Percentiles rank a stretch among this genome's conserved stretches.
phyloP scores from a whole-genome alignment of 2,797 vertebrate species.

The Phaenicophaeus curvirostris region DNA sequence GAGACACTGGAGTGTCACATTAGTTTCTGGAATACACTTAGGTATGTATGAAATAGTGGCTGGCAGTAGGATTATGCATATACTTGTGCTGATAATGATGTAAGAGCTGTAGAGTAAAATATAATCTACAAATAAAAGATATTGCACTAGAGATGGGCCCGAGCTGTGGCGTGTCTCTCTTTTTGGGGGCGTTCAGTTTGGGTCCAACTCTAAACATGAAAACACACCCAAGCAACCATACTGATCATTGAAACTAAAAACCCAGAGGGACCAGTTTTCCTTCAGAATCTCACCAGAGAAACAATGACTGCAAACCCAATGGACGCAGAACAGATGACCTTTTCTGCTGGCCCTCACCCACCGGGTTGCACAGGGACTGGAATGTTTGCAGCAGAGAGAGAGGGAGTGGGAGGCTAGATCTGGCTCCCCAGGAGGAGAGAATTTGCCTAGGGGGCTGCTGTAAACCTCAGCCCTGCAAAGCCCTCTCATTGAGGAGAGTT shows the following conservation, averaged over 20 bases:
- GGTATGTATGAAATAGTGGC: slow-evolving; percentile 25
- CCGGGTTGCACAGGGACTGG: background rate
- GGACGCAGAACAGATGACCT: background rate
- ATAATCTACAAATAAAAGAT: slow-evolving; percentile 18
- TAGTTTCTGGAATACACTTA: slow-evolving; percentile 28
- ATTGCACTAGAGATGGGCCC: slow-evolving; percentile 53
- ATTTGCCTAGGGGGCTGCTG: background rate
- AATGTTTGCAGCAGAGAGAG: background rate
- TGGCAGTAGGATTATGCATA: slow-evolving; percentile 57
- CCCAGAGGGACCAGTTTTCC: background rate
- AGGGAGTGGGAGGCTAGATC: background rate
- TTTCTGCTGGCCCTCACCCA: background rate
- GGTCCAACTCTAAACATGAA: slow-evolving; percentile 40
- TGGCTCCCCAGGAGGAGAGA: rapidly evolving
- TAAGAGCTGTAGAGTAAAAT: slow-evolving; percentile 52
- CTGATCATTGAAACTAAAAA: background rate
- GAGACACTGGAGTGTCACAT: background rate
- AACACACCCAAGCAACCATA: background rate
- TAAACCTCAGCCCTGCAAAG: background rate
- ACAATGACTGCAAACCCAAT: background rate
- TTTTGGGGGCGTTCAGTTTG: background rate
- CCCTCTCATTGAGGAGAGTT: background rate
- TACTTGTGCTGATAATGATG: slow-evolving; percentile 46
- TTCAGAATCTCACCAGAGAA: background rate
- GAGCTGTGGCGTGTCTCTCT: background rate